Evolutionary conservation across 1,140 invertebrate genomes (phyloP).

Genomic region (Procambarus clarkii): DNA sequence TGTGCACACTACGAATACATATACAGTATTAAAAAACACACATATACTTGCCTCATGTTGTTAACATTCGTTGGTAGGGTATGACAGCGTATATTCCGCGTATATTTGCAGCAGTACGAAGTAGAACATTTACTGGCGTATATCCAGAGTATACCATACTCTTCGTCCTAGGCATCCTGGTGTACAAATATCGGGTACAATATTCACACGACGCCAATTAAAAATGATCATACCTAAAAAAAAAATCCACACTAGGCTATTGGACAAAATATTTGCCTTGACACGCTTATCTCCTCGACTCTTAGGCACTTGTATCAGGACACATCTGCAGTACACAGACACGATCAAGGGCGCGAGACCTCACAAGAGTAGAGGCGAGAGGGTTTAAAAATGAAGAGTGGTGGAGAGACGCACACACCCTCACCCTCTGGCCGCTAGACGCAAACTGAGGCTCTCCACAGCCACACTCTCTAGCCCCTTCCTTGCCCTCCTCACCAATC

Average conservation of each 20-base stretch:
- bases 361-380: background rate
- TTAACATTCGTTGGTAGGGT: background rate
- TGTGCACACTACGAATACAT: background rate
- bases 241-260: background rate
- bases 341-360: background rate
- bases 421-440: background rate
- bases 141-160: too few species aligned
- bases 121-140: background rate
- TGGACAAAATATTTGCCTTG: background rate
- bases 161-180: background rate
- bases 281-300: background rate
- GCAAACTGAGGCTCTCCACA: background rate
- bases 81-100: background rate
- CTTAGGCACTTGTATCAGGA: constrained; percentile 23
- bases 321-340: constrained; percentile 28
- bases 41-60: background rate
- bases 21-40: background rate
- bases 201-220: background rate
- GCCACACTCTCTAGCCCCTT: background rate
- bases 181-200: background rate
- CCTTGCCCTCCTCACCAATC: background rate
- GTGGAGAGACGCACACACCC: background rate
- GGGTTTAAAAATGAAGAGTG: background rate
- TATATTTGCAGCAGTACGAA: background rate
- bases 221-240: background rate